Evolutionary conservation across 1,140 invertebrate species (phyloP), one percentile per base, ranked within the genome.

Genomic region (Brachionus calyciflorus): DNA sequence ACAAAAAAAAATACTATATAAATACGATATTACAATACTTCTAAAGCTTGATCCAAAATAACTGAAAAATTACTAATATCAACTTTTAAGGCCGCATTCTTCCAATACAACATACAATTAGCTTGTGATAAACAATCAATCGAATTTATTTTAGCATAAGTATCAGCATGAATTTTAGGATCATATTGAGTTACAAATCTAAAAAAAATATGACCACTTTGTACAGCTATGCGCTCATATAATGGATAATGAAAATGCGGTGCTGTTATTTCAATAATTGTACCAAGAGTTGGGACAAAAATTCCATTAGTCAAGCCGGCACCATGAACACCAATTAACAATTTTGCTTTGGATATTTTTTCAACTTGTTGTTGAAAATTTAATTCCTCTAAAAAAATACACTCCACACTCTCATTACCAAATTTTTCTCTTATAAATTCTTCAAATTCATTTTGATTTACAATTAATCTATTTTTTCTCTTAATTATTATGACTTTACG

Each of bases 281-380:
- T 17, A 5, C 28, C 30, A 60, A 30, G 30, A 33, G 55, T 33
- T 33, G 55, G 55, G 28, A 60, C 17, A 17, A 60, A 60, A 17
- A 60, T 60, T 14, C 28, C 1, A 37, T 60, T 60, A 2, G 55
- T 60, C 2, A 60, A 37, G 19, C 55, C 30, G 4, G 55, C 55
- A n/a, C 55, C 55, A 7, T 60, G 55, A n/a, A 60, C 55, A 7
- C 28, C 30, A 60, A 60, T 60, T 1, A 60, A 28, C 19, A 60
- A 30, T n/a, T 60, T 60, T 60, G 55, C 17, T 28, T 60, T 28
- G 1, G 55, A 60, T 30, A 60, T 60, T 19, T n/a, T 5, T 7
- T n/a, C 37, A n/a, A 40, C 55, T n/a, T 60, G 55, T 60, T 60
- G 55, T n/a, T 60, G 28, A 60, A 60, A 60, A 28, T 60, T 60